Evolutionary conservation across 2,888 invertebrate species (phyloP).

Genomic region (Synergus umbraculus): DNA sequence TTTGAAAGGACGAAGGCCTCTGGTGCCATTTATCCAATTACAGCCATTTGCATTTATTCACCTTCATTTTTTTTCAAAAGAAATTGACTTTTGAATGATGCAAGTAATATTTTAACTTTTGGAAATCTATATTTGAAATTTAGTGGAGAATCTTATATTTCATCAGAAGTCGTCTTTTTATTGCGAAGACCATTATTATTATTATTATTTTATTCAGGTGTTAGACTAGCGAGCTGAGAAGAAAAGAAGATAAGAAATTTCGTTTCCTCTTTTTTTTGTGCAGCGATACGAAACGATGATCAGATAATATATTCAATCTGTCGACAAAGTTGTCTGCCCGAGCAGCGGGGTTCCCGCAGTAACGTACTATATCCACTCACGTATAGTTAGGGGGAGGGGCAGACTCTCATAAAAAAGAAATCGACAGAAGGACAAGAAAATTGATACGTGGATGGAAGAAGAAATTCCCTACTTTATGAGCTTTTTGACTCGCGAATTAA

Average conservation of each 20-base stretch:
- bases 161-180: conserved; percentile 4
- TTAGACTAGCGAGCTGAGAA: conserved; percentile 9
- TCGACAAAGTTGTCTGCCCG: conserved; percentile 41
- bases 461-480: conserved; percentile 36
- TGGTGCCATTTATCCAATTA: too few relatives aligned
- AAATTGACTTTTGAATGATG: too few relatives aligned
- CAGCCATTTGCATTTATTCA: too few relatives aligned
- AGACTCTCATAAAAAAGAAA: conserved; percentile 40
- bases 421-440: conserved; percentile 36
- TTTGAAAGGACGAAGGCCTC: too few relatives aligned
- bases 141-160: not conserved
- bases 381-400: conserved; percentile 29
- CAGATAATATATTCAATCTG: conserved; percentile 42
- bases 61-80: too few relatives aligned
- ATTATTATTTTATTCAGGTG: conserved; percentile 8
- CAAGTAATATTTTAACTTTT: not conserved
- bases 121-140: not conserved
- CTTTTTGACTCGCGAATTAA: conserved; percentile 28
- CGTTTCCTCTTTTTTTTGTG: conserved; percentile 39
- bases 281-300: conserved; percentile 46
- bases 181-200: conserved; percentile 22
- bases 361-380: conserved; percentile 24
- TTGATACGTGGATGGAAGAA: conserved; percentile 33
- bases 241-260: conserved; percentile 42
- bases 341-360: conserved; percentile 37